Conservation (phyloP, 2,888 invertebrate species). For the Pyrrhia umbra region DNA sequence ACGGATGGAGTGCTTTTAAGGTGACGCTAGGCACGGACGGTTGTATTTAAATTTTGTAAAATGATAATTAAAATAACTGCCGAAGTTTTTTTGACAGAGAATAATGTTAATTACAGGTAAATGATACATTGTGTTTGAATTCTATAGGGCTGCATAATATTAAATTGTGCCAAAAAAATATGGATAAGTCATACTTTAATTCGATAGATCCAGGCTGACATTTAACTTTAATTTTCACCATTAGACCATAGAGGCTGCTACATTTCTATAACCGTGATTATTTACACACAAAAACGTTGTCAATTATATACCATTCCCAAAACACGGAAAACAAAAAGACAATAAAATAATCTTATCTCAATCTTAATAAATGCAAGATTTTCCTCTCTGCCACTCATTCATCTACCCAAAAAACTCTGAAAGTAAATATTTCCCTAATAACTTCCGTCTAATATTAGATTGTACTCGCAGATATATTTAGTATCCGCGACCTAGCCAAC, state of each 20-base stretch:
- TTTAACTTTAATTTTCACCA: too few species aligned
- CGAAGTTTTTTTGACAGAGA: conserved; percentile 60
- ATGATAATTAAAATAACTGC: conserved; percentile 65
- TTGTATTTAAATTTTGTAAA: conserved; percentile 69
- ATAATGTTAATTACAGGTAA: conserved; percentile 59
- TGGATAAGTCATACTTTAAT: too few species aligned
- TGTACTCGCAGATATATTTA: conserved; percentile 1
- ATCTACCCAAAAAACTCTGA: not conserved
- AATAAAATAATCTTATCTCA: not conserved
- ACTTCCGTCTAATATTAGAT: conserved; percentile 25
- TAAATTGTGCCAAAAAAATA: too few species aligned
- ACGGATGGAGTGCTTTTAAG: conserved; percentile 69
- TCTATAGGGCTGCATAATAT: not conserved
- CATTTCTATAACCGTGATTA: too few species aligned
- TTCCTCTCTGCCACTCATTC: not conserved
- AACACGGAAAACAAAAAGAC: not conserved
- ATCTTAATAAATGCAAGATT: not conserved
- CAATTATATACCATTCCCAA: too few species aligned
- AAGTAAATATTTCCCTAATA: conserved; percentile 8
- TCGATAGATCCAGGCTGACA: too few species aligned
- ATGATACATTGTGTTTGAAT: conserved; percentile 39
- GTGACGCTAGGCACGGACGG: conserved; percentile 69
- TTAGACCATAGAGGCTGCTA: too few species aligned
- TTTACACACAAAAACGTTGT: too few species aligned
- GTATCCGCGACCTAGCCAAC: conserved; percentile 52